Conservation (phyloP, 2,113 vertebrate species). For the Grammomys surdaster region DNA sequence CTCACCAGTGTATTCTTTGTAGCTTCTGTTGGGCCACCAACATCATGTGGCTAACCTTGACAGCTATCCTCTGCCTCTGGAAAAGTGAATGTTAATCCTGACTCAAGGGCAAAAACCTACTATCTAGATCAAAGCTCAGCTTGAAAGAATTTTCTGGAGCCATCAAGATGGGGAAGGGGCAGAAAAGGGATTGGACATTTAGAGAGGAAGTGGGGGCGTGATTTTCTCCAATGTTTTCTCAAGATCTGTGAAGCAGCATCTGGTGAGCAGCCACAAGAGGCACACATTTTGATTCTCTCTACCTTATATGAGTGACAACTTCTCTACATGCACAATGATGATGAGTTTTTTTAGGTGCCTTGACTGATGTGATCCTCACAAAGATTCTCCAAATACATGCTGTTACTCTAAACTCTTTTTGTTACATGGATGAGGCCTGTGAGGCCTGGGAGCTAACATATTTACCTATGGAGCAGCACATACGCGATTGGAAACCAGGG, state of each 20-base stretch:
- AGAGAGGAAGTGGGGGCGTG: not conserved
- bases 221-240: conserved; percentile 25
- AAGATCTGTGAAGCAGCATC: conserved; percentile 3
- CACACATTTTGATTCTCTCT: not conserved
- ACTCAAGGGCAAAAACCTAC: conserved; percentile 31
- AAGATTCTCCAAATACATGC: not conserved
- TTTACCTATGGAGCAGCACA: not conserved
- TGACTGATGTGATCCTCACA: not conserved
- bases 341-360: not conserved
- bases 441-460: not conserved
- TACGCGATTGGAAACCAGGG: not conserved
- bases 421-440: not conserved
- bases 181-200: not conserved
- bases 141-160: conserved; percentile 63
- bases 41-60: conserved; percentile 57
- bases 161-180: conserved; percentile 59
- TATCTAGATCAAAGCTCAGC: not conserved
- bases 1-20: conserved; percentile 22
- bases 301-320: not conserved
- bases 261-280: not conserved
- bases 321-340: not conserved
- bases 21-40: conserved; percentile 50
- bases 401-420: not conserved
- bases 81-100: conserved; percentile 19
- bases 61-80: conserved; percentile 20